Conservation (phyloP, 2,113 vertebrate species). For the Takifugu flavidus region DNA sequence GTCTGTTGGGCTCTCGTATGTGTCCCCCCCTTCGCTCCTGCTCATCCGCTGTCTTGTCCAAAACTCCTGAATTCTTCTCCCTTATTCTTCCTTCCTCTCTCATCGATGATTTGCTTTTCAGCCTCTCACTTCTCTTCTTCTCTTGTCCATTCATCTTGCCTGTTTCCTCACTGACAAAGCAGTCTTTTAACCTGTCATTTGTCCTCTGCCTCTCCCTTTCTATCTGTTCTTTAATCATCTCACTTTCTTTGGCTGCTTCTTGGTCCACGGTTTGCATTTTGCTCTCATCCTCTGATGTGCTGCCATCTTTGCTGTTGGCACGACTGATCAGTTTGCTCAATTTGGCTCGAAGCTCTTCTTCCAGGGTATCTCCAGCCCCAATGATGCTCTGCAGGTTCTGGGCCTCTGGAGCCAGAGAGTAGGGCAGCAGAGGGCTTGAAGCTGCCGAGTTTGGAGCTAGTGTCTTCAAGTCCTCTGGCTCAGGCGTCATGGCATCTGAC, state of each 20-base stretch:
- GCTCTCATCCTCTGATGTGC: slow-evolving; percentile 81
- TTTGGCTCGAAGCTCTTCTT: slow-evolving; percentile 77
- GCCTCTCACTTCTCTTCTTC: slow-evolving; percentile 36
- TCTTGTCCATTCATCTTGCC: slow-evolving; percentile 48
- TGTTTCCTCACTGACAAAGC: slow-evolving; percentile 23
- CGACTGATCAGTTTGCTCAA: slow-evolving; percentile 77
- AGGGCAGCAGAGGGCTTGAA: slow-evolving; percentile 18
- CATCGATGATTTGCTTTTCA: slow-evolving; percentile 25
- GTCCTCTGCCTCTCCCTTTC: slow-evolving; percentile 30
- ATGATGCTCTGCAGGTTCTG: slow-evolving; percentile 23
- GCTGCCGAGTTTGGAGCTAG: slow-evolving; percentile 39
- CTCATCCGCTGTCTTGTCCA: slow-evolving; percentile 33
- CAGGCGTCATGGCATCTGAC: slow-evolving; percentile 49
- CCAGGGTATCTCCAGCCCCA: slow-evolving; percentile 50
- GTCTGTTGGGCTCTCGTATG: slow-evolving; percentile 44
- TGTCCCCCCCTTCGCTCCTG: slow-evolving; percentile 39
- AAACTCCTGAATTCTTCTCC: slow-evolving; percentile 31
- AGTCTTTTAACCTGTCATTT: slow-evolving; percentile 36
- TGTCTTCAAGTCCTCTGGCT: slow-evolving; percentile 52
- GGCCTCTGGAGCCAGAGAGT: slow-evolving; percentile 59
- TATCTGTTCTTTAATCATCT: slow-evolving; percentile 10
- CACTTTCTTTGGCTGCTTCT: slow-evolving; percentile 52
- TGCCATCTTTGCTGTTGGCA: slow-evolving; percentile 77
- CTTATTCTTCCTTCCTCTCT: slow-evolving; percentile 25
- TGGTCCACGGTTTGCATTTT: slow-evolving; percentile 56